Evolutionary conservation across 2,797 vertebrate species (phyloP).

Genomic region (Molossus alvarezi): DNA sequence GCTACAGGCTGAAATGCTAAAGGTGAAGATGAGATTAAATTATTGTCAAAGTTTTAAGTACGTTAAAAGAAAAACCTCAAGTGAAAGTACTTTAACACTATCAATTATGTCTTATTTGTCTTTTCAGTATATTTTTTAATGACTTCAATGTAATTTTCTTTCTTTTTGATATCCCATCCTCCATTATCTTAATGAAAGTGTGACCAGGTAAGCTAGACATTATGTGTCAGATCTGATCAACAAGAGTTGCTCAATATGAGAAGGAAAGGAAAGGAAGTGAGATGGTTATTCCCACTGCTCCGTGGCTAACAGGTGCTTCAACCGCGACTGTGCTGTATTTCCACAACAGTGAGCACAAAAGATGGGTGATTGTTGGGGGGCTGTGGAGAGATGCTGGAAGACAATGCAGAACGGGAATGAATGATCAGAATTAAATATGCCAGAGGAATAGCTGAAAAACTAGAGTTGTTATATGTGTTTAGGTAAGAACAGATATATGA

Average conservation of each 20-base stretch:
- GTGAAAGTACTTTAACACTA: background rate
- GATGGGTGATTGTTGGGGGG: background rate
- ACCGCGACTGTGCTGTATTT: background rate
- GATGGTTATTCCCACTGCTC: background rate
- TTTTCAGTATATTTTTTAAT: background rate
- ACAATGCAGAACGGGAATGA: background rate
- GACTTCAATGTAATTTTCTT: background rate
- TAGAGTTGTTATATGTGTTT: background rate
- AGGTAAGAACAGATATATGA: background rate
- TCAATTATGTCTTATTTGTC: conserved; percentile 18
- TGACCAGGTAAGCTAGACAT: background rate
- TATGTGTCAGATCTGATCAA: background rate
- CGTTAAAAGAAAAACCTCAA: conserved; percentile 36
- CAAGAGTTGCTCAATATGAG: background rate
- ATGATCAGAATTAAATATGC: background rate
- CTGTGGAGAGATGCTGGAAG: background rate
- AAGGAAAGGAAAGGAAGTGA: background rate
- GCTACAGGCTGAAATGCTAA: background rate
- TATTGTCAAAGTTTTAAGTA: background rate
- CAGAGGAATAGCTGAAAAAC: background rate
- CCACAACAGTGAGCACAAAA: background rate
- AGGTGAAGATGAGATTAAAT: background rate
- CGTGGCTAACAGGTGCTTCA: background rate
- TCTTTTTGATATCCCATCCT: background rate
- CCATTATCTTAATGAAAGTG: background rate